A percentile compares a stretch with the other conserved stretches of the same genome.
Conservation (phyloP, 2,113 vertebrate genomes). For the Eptatretus burgeri region DNA sequence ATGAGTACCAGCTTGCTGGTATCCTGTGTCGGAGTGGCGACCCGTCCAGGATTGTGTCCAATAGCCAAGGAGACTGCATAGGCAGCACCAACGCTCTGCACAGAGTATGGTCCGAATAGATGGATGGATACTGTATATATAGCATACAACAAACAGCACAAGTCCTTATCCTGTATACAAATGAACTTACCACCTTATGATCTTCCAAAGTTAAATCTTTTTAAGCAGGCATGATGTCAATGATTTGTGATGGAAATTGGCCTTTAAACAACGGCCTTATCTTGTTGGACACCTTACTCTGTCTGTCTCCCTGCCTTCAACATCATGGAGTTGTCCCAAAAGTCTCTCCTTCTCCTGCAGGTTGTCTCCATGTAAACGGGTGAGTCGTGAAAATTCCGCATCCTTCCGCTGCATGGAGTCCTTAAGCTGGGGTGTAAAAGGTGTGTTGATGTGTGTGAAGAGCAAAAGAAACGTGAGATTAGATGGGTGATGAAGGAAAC, state of each 20-base stretch:
- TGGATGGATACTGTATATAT: no score
- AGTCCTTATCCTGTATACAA: no score
- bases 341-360: constrained; percentile 16
- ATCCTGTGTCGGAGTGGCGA: no score
- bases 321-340: constrained; percentile 13
- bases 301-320: constrained; percentile 15
- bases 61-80: no score
- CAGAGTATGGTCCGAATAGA: no score
- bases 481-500: neutral
- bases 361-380: constrained; percentile 13
- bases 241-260: neutral
- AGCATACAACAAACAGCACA: no score
- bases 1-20: no score
- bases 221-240: neutral
- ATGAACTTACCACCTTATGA: no score
- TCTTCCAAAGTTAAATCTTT: neutral
- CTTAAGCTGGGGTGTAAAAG: constrained; percentile 14
- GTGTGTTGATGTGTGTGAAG: neutral
- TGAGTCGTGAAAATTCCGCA: constrained; percentile 13
- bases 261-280: neutral
- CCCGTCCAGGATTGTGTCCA: no score
- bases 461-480: neutral
- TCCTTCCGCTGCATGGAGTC: constrained; percentile 15
- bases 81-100: no score
- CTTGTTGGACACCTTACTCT: constrained; percentile 11